These are phyloP conservation scores for Cheumatopsyche charites DNA, from an alignment of 1,140 invertebrate genomes.

Conservation along the genomic window DNA sequence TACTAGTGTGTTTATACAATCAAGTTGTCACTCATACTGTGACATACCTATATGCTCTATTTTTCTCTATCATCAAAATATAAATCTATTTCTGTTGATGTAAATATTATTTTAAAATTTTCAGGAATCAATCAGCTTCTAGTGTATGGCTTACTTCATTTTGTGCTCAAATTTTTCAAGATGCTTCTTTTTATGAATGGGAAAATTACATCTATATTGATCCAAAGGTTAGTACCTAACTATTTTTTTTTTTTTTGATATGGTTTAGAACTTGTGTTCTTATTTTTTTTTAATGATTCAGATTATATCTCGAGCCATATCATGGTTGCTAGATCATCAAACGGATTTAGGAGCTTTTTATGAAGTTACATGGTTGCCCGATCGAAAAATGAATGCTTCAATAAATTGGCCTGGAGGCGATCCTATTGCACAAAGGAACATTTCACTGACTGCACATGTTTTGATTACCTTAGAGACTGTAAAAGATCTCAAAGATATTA, in stretches of 20 bases:
- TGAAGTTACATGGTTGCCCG: slow-evolving; percentile 80
- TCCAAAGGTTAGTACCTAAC: slow-evolving; percentile 61
- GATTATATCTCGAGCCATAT: slow-evolving; percentile 78
- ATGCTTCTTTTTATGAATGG: slow-evolving; percentile 91
- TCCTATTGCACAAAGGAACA: slow-evolving; percentile 72
- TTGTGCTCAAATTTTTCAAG: slow-evolving; percentile 82
- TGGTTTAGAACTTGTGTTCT: too few species aligned
- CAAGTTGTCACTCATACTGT: too few species aligned
- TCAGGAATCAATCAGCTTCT: slow-evolving; percentile 78
- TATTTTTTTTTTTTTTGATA: too few species aligned
- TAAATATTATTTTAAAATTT: slow-evolving; percentile 39
- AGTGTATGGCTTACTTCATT: slow-evolving; percentile 90
- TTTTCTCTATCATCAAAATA: too few species aligned
- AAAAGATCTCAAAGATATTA: slow-evolving; percentile 84
- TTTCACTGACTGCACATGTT: slow-evolving; percentile 88
- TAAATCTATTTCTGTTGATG: too few species aligned
- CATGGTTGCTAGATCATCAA: slow-evolving; percentile 83
- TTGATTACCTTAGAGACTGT: slow-evolving; percentile 82
- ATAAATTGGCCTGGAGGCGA: slow-evolving; percentile 59
- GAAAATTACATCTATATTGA: slow-evolving; percentile 93
- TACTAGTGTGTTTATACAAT: too few species aligned
- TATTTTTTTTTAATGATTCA: too few species aligned
- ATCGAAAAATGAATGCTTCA: slow-evolving; percentile 83
- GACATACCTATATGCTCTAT: too few species aligned
- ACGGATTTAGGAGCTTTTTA: slow-evolving; percentile 82